Evolutionary conservation across 2,888 invertebrate species (phyloP).

Genomic region (Kuschelorhynchus macadamiae): DNA sequence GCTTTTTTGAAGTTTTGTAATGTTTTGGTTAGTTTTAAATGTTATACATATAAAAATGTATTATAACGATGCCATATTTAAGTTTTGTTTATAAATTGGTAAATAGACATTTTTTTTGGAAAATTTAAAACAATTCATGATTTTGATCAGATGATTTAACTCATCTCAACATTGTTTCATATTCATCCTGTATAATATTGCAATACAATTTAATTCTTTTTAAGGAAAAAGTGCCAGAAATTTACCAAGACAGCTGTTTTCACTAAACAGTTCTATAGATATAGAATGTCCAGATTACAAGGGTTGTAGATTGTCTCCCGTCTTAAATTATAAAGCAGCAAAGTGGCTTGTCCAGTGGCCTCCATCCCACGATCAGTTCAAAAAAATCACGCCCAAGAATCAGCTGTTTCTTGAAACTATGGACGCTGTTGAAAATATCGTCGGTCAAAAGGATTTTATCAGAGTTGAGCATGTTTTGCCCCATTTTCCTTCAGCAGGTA

Average conservation of each 20-base stretch:
- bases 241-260: constrained; percentile 73
- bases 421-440: constrained; percentile 68
- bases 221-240: constrained; percentile 57
- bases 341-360: constrained; percentile 75
- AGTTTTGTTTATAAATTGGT: no score
- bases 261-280: constrained; percentile 75
- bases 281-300: constrained; percentile 74
- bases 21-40: no score
- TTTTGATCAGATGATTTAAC: no score
- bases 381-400: constrained; percentile 73
- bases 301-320: constrained; percentile 72
- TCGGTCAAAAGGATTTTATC: constrained; percentile 71
- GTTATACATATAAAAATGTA: no score
- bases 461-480: constrained; percentile 76
- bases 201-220: no score
- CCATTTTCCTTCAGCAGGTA: constrained; percentile 77
- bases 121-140: no score
- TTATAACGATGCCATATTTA: no score
- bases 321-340: constrained; percentile 70
- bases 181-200: no score
- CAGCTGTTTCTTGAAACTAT: constrained; percentile 73
- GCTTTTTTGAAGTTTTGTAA: no score
- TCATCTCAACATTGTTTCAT: no score
- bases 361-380: constrained; percentile 70
- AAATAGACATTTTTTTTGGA: no score